phyloP scores from a whole-genome alignment of 2,797 vertebrate genomes.

The Neoniphon sammara region DNA sequence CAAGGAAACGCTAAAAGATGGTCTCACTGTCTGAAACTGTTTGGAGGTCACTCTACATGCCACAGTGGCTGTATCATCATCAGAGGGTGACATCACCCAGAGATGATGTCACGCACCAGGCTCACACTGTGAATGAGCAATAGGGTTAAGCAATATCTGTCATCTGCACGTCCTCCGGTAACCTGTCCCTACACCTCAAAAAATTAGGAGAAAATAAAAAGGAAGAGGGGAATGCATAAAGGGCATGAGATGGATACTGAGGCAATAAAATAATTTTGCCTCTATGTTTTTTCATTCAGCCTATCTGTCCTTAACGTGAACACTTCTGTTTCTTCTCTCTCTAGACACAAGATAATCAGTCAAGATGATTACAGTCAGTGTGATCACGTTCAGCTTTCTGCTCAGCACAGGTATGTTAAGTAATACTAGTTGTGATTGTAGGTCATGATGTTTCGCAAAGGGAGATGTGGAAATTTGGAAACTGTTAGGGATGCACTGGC shows the following conservation, averaged over 20 bases:
- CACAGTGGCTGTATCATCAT: conserved; percentile 1
- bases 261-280: background rate
- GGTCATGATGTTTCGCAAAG: background rate
- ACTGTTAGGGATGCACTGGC: background rate
- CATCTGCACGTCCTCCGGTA: background rate
- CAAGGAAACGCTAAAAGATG: background rate
- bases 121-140: conserved; percentile 1
- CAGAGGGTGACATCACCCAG: conserved; percentile 20
- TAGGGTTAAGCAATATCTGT: background rate
- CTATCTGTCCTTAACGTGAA: background rate
- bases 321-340: conserved; percentile 22
- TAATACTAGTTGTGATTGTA: background rate
- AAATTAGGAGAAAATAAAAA: background rate
- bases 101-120: conserved; percentile 24
- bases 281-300: background rate
- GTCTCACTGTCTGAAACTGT: background rate
- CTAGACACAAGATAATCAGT: conserved; percentile 56
- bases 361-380: conserved; percentile 70
- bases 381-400: conserved; percentile 72
- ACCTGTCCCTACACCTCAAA: background rate
- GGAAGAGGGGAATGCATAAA: background rate
- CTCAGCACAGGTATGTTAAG: conserved; percentile 75
- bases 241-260: background rate
- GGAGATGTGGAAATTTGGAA: too few relatives aligned
- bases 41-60: background rate